A percentile compares a stretch with the other conserved stretches of the same genome.
These are phyloP conservation scores for Xanthostigma xanthostigma DNA, from an alignment of 2,888 invertebrate species.

Conservation along the genomic window DNA sequence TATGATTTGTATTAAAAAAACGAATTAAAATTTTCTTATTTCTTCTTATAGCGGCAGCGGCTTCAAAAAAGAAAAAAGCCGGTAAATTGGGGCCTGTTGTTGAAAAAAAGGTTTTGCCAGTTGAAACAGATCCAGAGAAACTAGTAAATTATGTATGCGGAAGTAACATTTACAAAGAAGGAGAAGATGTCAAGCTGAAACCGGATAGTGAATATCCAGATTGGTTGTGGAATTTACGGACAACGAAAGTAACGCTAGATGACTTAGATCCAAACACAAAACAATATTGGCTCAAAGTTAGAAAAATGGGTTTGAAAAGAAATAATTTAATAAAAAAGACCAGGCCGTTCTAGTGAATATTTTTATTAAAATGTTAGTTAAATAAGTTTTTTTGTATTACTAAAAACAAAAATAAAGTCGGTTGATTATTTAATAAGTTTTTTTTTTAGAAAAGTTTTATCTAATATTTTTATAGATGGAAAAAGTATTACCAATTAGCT, in stretches of 20 bases:
- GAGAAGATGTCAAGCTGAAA: slow-evolving; percentile 64
- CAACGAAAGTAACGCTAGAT: slow-evolving; percentile 46
- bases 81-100: slow-evolving; percentile 44
- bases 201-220: slow-evolving; percentile 76
- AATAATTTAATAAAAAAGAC: slow-evolving; percentile 46
- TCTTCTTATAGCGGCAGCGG: slow-evolving; percentile 15
- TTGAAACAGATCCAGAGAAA: slow-evolving; percentile 69
- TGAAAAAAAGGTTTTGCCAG: slow-evolving; percentile 61
- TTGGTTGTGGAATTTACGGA: slow-evolving; percentile 74
- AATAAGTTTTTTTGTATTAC: too few species aligned
- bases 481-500: too few species aligned
- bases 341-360: slow-evolving; percentile 36
- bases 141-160: slow-evolving; percentile 71
- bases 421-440: too few species aligned
- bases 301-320: slow-evolving; percentile 44
- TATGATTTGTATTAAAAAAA: too few species aligned
- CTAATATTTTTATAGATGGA: too few species aligned
- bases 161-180: slow-evolving; percentile 63
- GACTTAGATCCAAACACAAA: slow-evolving; percentile 65
- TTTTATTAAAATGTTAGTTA: too few species aligned
- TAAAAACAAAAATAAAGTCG: too few species aligned
- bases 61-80: slow-evolving; percentile 41
- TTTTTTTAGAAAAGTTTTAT: too few species aligned
- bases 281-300: slow-evolving; percentile 66
- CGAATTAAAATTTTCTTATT: not conserved